These are phyloP conservation scores for Cricetomys ansorgei DNA, from an alignment of 2,113 vertebrate species.

Conservation along the genomic window DNA sequence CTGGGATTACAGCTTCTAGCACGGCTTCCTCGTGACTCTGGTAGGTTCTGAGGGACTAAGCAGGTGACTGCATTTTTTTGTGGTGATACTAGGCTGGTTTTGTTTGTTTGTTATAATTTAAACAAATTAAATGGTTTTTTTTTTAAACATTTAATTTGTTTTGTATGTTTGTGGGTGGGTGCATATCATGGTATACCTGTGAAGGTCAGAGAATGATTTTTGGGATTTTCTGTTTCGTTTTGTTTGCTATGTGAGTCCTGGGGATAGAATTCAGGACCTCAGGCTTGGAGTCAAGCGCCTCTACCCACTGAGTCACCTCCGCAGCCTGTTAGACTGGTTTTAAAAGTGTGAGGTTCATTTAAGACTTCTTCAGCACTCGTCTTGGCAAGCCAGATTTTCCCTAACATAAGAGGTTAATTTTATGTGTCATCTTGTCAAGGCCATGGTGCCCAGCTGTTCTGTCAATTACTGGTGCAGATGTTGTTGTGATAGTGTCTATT, in stretches of 20 bases:
- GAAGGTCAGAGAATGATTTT: background rate
- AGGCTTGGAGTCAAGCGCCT: background rate
- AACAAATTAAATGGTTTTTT: background rate
- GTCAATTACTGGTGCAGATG: background rate
- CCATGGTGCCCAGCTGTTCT: background rate
- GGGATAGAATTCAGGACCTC: background rate
- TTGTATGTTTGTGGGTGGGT: background rate
- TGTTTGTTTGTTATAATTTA: background rate
- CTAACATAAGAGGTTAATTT: background rate
- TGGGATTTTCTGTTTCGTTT: background rate
- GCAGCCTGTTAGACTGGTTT: background rate
- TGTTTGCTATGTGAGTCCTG: background rate
- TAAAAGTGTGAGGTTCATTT: background rate
- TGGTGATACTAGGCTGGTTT: background rate
- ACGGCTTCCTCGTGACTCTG: background rate
- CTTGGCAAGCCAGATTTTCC: background rate
- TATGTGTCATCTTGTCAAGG: background rate
- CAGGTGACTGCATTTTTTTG: no score
- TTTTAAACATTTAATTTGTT: background rate
- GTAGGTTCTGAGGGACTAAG: background rate
- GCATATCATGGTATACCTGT: background rate
- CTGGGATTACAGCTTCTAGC: rapidly evolving
- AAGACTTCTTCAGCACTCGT: background rate
- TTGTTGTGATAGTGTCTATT: background rate
- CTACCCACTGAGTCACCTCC: background rate